Evolutionary conservation across 2,113 vertebrate genomes (phyloP).

Genomic region (Scomber colias): DNA sequence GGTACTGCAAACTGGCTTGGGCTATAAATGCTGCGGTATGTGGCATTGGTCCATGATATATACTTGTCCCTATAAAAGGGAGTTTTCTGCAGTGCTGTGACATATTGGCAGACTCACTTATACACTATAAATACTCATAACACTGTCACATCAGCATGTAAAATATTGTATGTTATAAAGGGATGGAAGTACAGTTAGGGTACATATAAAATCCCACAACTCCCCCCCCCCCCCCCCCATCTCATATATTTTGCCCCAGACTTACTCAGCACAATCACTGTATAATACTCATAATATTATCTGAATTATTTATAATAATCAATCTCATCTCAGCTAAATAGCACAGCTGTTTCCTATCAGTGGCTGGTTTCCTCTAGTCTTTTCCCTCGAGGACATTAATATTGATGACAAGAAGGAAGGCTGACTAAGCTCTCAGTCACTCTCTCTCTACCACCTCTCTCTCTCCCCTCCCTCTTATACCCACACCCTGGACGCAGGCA

Average conservation of each 20-base stretch:
- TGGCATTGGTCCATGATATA: not conserved
- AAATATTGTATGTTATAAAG: not conserved
- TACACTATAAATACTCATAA: not conserved
- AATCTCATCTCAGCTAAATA: conserved; percentile 25
- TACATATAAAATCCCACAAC: no score
- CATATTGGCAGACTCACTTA: no score
- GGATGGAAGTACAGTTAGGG: not conserved
- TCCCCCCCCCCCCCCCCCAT: not conserved
- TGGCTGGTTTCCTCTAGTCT: conserved; percentile 32
- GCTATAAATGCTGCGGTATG: conserved; percentile 18
- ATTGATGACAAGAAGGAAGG: conserved; percentile 67
- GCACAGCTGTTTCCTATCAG: conserved; percentile 55
- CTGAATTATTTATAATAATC: conserved; percentile 45
- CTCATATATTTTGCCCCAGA: not conserved
- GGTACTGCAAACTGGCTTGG: not conserved
- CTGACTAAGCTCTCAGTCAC: conserved; percentile 72
- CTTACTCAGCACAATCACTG: conserved; percentile 38
- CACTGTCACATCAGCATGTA: not conserved
- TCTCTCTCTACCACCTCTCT: conserved; percentile 43
- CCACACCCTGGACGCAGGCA: conserved; percentile 78
- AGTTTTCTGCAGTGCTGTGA: not conserved
- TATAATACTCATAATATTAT: conserved; percentile 9
- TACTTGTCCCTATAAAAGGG: conserved; percentile 4
- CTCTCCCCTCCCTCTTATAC: conserved; percentile 76
- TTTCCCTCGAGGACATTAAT: conserved; percentile 65